phyloP scores from a whole-genome alignment of 1,140 invertebrate species.

The Drosophila prosaltans region DNA sequence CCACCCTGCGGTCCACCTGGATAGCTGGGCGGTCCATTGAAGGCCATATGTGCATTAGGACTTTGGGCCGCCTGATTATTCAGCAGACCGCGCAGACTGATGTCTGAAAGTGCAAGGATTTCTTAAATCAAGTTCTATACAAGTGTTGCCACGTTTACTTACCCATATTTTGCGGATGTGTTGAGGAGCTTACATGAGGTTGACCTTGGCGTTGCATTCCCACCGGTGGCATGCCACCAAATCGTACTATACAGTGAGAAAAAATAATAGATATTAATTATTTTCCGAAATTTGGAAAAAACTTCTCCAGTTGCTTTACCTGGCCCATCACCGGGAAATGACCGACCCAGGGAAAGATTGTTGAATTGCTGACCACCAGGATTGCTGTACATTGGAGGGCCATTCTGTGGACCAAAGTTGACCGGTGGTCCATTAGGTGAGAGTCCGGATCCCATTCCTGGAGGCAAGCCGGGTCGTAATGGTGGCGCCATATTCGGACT shows the following conservation, averaged over 20 bases:
- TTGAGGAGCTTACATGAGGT: slow-evolving; percentile 82
- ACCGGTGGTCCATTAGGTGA: slow-evolving; percentile 73
- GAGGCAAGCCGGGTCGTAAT: slow-evolving; percentile 77
- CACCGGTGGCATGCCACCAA: slow-evolving; percentile 75
- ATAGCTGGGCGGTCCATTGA: slow-evolving; percentile 80
- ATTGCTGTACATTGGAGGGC: slow-evolving; percentile 75
- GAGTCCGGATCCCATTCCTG: slow-evolving; percentile 67
- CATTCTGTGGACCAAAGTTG: slow-evolving; percentile 72
- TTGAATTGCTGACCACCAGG: slow-evolving; percentile 74
- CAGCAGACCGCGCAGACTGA: slow-evolving; percentile 78
- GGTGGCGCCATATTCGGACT: slow-evolving; percentile 83
- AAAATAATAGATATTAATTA: slow-evolving; percentile 34
- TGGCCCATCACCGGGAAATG: slow-evolving; percentile 75
- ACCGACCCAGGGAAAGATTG: slow-evolving; percentile 79
- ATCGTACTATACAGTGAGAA: slow-evolving; percentile 66
- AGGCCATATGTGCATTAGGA: slow-evolving; percentile 76
- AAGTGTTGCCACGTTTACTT: slow-evolving; percentile 27
- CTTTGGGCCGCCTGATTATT: slow-evolving; percentile 82
- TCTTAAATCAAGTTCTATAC: slow-evolving; percentile 3
- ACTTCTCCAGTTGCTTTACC: slow-evolving; percentile 48
- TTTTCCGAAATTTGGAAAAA: background rate
- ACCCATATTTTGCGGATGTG: slow-evolving; percentile 83
- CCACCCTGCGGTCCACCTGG: slow-evolving; percentile 77
- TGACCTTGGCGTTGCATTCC: slow-evolving; percentile 81
- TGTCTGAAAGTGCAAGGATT: slow-evolving; percentile 57